These are phyloP conservation scores for Lerema accius DNA, from an alignment of 1,140 invertebrate genomes.

Conservation along the genomic window DNA sequence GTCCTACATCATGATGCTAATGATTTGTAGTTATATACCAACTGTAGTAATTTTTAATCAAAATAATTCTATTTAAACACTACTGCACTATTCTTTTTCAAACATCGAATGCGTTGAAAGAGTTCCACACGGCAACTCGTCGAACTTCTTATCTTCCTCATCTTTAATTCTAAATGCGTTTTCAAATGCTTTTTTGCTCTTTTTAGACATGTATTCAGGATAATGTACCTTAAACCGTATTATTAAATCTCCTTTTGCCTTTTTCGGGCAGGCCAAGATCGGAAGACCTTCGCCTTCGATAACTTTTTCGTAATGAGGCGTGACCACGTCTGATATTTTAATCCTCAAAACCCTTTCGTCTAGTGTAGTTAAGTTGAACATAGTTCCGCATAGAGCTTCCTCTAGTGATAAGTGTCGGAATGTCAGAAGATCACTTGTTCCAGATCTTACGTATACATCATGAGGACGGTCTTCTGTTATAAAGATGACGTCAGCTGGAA, in stretches of 20 bases:
- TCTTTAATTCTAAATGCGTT: constrained; percentile 62
- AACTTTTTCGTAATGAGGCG: constrained; percentile 85
- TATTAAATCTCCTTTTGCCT: constrained; percentile 68
- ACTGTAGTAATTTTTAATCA: too few relatives aligned
- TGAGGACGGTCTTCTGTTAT: constrained; percentile 92
- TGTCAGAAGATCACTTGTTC: constrained; percentile 87
- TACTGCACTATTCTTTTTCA: constrained; percentile 6
- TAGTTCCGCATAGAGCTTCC: constrained; percentile 87
- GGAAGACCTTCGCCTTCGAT: constrained; percentile 86
- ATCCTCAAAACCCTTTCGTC: constrained; percentile 87
- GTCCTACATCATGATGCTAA: too few relatives aligned
- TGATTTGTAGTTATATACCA: too few relatives aligned
- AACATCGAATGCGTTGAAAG: constrained; percentile 45
- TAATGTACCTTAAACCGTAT: constrained; percentile 63
- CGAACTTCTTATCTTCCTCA: constrained; percentile 63
- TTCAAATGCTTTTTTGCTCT: constrained; percentile 60
- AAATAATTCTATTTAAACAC: too few relatives aligned
- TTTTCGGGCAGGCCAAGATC: constrained; percentile 69
- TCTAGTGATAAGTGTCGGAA: constrained; percentile 83
- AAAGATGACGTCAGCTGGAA: constrained; percentile 94
- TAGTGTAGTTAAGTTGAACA: constrained; percentile 85
- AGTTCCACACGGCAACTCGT: constrained; percentile 61
- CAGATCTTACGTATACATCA: constrained; percentile 88
- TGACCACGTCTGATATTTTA: constrained; percentile 88
- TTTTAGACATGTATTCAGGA: constrained; percentile 67